Evolutionary conservation across 1,140 invertebrate genomes (phyloP), one percentile per base, ranked within the genome.

Genomic region (Drosophila nebulosa): DNA sequence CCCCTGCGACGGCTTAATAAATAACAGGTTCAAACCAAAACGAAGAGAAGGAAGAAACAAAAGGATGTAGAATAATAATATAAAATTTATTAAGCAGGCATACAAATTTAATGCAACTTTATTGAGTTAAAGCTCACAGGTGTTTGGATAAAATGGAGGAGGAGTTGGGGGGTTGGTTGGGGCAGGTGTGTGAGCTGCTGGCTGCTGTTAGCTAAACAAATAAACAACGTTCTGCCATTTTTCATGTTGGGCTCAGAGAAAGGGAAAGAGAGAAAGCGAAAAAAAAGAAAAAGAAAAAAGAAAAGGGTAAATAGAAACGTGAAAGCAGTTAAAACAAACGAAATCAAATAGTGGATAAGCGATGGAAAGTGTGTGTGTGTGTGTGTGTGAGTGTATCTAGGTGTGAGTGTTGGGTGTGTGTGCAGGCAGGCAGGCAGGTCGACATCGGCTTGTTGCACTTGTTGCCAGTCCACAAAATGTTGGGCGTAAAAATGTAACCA

Each of bases 241-340:
- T 85, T 85, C 81, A 86, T 86, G 80, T 68, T 53, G 74, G 46
- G 51, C 57, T 42, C 53, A 50, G 24, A 57, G 51, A 46, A 0
- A 21, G 18, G 51, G 21, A 50, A 21, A 57, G 51, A 46, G 1
- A 21, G 18, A 46, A 16, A 53, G 27, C 26, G 2, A 32, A 10
- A 32, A 32, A 32, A 32, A n/a, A 10, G 2, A 32, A 10, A 32
- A 32, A 32, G 12, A n/a, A 10, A 32, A 12, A 3, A 3, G 1
- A 35, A 58, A 52, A 32, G 51, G 52, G 62, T 66, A 81, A 85
- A 86, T 81, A 77, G 74, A 63, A 85, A 85, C 86, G 70, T 81
- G 78, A 88, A 85, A 86, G 74, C 83, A 78, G 77, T 78, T 85
- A 72, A 85, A 81, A 69, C 83, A 85, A 86, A 88, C 67, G 61